Base-by-base conservation (phyloP, 2,888 invertebrate genomes). In the Pollenia angustigena region DNA sequence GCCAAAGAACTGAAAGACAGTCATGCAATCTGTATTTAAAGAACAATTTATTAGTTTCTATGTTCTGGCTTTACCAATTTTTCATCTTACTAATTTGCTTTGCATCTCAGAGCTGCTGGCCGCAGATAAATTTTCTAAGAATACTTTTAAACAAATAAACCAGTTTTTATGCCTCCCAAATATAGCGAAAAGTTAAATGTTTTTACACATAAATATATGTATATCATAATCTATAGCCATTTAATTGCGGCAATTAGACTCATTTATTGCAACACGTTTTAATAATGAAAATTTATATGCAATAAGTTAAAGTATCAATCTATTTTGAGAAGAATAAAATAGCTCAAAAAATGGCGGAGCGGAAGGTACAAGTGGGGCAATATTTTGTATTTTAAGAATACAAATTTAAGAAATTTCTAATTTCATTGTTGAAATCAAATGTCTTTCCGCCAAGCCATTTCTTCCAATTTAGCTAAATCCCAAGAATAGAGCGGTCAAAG, bases 171-270 rank as follows among this genome's bases (percentile, higher is more conserved):
- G 42, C 75, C 80, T 50, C 71, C 71, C 16, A 76, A 82, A 78
- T 76, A 52, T 48, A 60, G 54, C 4, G 23, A 16, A 62, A 78
- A 78, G 14, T 56, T 14, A 66, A 76, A 72, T 71, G 23, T n/a
- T 71, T 69, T 72, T 46, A 54, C 46, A 18, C 48, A 68, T n/a
- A 60, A 12, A 75, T n/a, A 23, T 54, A 50, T 50, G 32, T 32
- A 50, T 64, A 54, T 68, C 18, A 85, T 74, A 83, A 76, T 83
- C 71, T 80, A 81, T 54, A 80, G 72, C 75, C 7, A 83, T 81
- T 83, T 83, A 87, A 83, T 83, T 62, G 68, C 54, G 44, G 50
- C 83, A 80, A 87, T 81, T 87, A 83, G 46, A 76, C 44, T 76
- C 44, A 72, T 78, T 83, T 76, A 81, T 76, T 64, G 16, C 60